Conservation (phyloP, 1,140 invertebrate species). For the Ips typographus region DNA sequence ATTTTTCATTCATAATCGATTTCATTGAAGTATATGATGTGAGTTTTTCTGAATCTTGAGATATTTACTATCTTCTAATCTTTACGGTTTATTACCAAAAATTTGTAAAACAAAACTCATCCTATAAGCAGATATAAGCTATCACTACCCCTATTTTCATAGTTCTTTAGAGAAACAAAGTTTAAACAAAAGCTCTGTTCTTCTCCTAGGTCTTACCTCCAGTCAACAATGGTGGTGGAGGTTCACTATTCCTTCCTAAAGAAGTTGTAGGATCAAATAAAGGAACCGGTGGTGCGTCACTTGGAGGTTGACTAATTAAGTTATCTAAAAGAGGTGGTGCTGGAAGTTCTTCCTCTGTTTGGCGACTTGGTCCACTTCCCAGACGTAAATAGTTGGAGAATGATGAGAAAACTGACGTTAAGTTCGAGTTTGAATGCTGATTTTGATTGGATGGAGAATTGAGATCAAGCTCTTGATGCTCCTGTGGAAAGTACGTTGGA, state of each 20-base stretch:
- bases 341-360: constrained; percentile 1
- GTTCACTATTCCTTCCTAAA: not conserved
- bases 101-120: no score
- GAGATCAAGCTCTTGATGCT: constrained; percentile 6
- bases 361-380: constrained; percentile 8
- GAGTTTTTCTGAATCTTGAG: no score
- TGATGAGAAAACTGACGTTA: constrained; percentile 39
- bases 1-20: no score
- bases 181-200: no score
- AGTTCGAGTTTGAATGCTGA: constrained; percentile 25
- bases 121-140: no score
- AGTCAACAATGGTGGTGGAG: not conserved
- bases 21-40: no score
- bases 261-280: constrained; percentile 27
- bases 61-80: no score
- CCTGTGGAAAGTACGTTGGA: constrained; percentile 18
- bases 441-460: constrained; percentile 1
- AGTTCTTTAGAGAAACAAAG: no score
- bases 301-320: constrained; percentile 20
- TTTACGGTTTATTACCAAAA: no score
- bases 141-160: no score
- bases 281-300: constrained; percentile 33
- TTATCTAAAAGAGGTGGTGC: constrained; percentile 30
- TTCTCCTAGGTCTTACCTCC: not conserved
- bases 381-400: constrained; percentile 39